These are phyloP conservation scores for Watsonalla cultraria DNA, from an alignment of 2,888 invertebrate species.

Conservation along the genomic window DNA sequence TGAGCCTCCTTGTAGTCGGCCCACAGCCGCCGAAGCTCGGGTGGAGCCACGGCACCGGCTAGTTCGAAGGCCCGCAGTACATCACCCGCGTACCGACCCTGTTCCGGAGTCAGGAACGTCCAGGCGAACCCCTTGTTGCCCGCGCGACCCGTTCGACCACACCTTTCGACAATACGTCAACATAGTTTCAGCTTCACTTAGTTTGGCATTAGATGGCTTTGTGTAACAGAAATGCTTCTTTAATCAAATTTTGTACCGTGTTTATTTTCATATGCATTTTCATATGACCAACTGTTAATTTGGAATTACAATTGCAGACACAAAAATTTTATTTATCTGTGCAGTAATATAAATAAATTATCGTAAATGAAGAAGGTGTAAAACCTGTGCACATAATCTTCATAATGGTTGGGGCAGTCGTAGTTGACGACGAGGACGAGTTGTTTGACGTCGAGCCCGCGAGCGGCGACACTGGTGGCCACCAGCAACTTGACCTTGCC, in stretches of 20 bases:
- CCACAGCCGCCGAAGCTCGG: conserved; percentile 89
- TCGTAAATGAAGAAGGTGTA: too few species aligned
- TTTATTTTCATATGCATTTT: too few species aligned
- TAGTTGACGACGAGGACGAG: conserved; percentile 98
- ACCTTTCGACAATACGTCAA: conserved; percentile 73
- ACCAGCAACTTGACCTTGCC: conserved; percentile 95
- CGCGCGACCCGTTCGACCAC: conserved; percentile 92
- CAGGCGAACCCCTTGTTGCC: conserved; percentile 98
- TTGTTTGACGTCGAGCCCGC: conserved; percentile 99
- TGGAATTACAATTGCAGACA: too few species aligned
- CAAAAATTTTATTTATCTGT: too few species aligned
- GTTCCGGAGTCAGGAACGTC: conserved; percentile 97
- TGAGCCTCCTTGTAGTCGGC: conserved; percentile 92
- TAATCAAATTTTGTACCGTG: too few species aligned
- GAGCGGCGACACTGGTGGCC: conserved; percentile 98
- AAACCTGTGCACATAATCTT: conserved; percentile 99
- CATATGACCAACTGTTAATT: too few species aligned
- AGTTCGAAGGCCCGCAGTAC: conserved; percentile 94
- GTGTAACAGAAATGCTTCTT: too few species aligned
- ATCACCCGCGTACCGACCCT: conserved; percentile 96
- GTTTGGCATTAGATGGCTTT: too few species aligned
- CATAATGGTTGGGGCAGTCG: conserved; percentile 99
- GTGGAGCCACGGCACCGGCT: conserved; percentile 87
- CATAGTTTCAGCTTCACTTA: not conserved
- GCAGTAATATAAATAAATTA: too few species aligned